A percentile compares a stretch with the other conserved stretches of the same genome.
Evolutionary conservation across 2,888 invertebrate species (phyloP).

Genomic region (Parapristionchus giblindavisi): DNA sequence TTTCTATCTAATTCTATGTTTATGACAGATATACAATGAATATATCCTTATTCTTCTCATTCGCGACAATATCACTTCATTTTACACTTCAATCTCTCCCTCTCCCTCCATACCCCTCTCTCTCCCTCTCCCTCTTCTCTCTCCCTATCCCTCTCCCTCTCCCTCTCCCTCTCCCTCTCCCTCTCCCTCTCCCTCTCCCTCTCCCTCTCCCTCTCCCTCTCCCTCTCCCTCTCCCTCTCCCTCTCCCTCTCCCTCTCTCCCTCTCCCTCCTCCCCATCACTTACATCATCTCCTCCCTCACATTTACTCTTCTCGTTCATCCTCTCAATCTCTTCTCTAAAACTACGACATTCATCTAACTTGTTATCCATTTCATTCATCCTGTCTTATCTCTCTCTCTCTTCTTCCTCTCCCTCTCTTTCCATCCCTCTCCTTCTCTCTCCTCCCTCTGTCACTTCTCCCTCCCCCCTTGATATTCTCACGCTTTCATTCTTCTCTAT

Average conservation of each 20-base stretch:
- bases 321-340: conserved; percentile 9
- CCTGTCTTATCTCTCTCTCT: conserved; percentile 2
- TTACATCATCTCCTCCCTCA: conserved; percentile 4
- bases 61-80: too few relatives aligned
- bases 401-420: neutral
- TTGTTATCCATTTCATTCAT: neutral
- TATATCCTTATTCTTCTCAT: too few relatives aligned
- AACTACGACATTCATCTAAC: neutral
- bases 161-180: neutral
- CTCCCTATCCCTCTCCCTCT: neutral
- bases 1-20: too few relatives aligned
- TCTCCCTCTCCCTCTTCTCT: neutral
- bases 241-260: conserved; percentile 5
- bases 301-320: neutral
- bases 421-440: conserved; percentile 10
- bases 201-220: neutral
- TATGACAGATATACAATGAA: too few relatives aligned
- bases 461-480: neutral
- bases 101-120: neutral
- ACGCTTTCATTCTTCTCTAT: neutral
- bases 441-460: conserved; percentile 18
- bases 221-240: conserved; percentile 7
- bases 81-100: neutral
- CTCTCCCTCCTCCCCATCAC: neutral
- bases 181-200: neutral